phyloP scores from a whole-genome alignment of 2,888 invertebrate species.

The Drosophila meridiana region DNA sequence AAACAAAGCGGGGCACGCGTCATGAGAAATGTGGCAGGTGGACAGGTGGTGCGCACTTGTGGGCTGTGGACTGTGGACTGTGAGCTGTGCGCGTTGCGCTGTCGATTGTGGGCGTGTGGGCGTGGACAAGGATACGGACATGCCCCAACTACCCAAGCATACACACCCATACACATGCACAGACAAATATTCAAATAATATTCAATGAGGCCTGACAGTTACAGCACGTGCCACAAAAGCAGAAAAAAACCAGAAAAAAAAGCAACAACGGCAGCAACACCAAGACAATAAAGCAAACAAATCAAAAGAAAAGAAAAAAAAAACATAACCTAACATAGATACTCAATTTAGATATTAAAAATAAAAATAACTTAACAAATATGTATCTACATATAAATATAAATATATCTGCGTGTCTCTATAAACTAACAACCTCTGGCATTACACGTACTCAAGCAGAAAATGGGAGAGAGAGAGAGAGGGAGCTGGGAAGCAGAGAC shows the following conservation, averaged over 20 bases:
- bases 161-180: constrained; percentile 3
- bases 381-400: not conserved
- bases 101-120: constrained; percentile 7
- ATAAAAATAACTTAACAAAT: constrained; percentile 13
- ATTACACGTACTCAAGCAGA: constrained; percentile 5
- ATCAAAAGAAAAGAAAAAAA: not conserved
- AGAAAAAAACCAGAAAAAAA: constrained; percentile 16
- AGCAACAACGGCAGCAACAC: constrained; percentile 23
- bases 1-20: constrained; percentile 52
- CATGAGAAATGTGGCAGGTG: constrained; percentile 66
- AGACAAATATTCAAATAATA: constrained; percentile 47
- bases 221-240: constrained; percentile 41
- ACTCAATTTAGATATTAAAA: constrained; percentile 34
- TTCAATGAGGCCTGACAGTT: constrained; percentile 48
- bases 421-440: constrained; percentile 20
- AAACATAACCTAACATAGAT: constrained; percentile 13
- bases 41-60: constrained; percentile 18
- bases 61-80: not conserved
- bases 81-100: not conserved
- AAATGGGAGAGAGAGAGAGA: not conserved
- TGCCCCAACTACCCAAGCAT: not conserved
- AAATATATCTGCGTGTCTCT: not conserved
- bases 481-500: not conserved
- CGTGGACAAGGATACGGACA: constrained; percentile 13
- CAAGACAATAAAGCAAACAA: constrained; percentile 31